These are phyloP conservation scores for Champsocephalus esox DNA, from an alignment of 2,797 vertebrate species.

Conservation along the genomic window DNA sequence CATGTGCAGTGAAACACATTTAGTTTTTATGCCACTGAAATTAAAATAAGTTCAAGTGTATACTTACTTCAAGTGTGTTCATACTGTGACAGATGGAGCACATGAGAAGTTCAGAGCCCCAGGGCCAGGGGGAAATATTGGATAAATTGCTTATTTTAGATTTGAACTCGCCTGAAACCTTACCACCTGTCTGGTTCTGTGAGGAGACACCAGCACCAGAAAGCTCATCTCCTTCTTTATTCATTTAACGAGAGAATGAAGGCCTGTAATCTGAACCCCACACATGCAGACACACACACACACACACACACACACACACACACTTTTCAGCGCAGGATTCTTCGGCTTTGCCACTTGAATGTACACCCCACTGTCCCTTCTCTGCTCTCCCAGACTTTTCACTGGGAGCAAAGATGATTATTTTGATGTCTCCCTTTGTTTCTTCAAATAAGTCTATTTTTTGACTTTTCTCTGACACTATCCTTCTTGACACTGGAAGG, in stretches of 20 bases:
- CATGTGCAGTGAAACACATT: no score
- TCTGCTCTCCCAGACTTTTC: not conserved
- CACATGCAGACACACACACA: slow-evolving; percentile 26
- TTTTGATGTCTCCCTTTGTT: not conserved
- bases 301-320: not conserved
- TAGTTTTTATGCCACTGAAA: not conserved
- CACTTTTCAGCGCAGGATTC: slow-evolving; percentile 36
- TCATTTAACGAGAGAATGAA: slow-evolving; percentile 51
- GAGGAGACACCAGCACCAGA: not conserved
- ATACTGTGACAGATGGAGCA: not conserved
- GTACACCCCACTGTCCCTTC: slow-evolving; percentile 24
- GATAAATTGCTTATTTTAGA: not conserved
- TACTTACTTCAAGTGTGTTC: not conserved
- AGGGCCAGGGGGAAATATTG: not conserved
- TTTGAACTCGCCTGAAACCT: slow-evolving; percentile 11
- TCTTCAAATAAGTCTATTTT: not conserved
- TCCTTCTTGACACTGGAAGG: slow-evolving; percentile 5
- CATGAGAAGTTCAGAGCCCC: not conserved
- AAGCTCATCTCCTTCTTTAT: slow-evolving; percentile 26
- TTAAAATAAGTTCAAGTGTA: not conserved
- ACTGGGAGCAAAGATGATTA: not conserved
- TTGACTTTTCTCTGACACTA: not conserved
- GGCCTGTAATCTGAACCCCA: slow-evolving; percentile 39
- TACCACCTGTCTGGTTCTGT: not conserved
- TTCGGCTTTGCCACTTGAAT: slow-evolving; percentile 65